Conservation (phyloP, 2,888 invertebrate genomes). For the Drosophila birchii region DNA sequence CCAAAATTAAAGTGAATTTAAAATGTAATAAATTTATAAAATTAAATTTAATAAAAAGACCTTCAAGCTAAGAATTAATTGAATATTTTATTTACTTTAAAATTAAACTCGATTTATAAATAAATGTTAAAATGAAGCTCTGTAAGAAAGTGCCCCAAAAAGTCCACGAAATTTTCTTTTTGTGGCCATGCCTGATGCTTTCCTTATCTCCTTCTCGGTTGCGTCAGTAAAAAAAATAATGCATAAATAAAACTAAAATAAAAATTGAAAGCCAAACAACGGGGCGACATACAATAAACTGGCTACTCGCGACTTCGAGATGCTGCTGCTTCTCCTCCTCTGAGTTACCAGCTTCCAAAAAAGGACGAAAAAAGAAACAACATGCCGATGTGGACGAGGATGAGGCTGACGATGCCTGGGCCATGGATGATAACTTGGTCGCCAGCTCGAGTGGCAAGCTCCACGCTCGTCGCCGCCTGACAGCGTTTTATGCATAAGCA, state of each 20-base stretch:
- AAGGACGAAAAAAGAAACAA: background rate
- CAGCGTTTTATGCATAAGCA: constrained; percentile 78
- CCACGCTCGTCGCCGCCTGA: constrained; percentile 32
- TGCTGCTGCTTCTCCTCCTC: background rate
- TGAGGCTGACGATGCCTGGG: constrained; percentile 52
- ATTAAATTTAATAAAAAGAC: too few relatives aligned
- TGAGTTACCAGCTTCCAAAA: constrained; percentile 3
- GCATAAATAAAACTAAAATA: constrained; percentile 75
- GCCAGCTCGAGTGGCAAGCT: constrained; percentile 60
- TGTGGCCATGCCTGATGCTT: constrained; percentile 27
- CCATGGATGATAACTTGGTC: constrained; percentile 67
- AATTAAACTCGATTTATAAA: background rate
- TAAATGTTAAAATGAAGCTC: background rate
- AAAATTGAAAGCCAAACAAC: constrained; percentile 78
- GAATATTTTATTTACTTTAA: background rate
- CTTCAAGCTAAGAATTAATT: too few relatives aligned
- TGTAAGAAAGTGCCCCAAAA: background rate
- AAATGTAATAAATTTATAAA: too few relatives aligned
- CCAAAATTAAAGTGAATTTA: background rate
- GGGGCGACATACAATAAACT: constrained; percentile 73
- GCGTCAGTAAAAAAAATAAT: constrained; percentile 41
- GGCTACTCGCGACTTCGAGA: constrained; percentile 52
- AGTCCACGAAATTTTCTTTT: background rate
- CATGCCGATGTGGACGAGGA: constrained; percentile 16
- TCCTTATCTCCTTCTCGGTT: constrained; percentile 40